These are phyloP conservation scores for Dipus sagitta DNA, from an alignment of 2,797 vertebrate species.

Conservation along the genomic window DNA sequence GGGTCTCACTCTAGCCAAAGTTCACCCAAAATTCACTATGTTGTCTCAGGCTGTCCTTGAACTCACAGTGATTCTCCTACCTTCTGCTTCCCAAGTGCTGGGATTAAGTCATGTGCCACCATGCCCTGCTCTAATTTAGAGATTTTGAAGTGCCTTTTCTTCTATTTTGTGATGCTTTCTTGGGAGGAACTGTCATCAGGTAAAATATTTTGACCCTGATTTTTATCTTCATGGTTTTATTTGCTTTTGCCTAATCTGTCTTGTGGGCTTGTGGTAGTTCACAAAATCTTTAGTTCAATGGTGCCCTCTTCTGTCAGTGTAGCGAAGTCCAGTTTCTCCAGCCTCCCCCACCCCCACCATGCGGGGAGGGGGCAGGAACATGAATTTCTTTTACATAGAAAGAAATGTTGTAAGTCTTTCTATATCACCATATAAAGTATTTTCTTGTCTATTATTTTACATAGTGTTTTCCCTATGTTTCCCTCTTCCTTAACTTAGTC, in stretches of 20 bases:
- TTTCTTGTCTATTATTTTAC: constrained; percentile 13
- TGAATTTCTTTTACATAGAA: not conserved
- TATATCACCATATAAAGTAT: not conserved
- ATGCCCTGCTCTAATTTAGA: not conserved
- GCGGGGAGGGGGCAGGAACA: not conserved
- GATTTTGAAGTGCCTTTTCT: not conserved
- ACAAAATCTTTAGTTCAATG: constrained; percentile 75
- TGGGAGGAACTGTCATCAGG: not conserved
- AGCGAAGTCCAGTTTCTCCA: constrained; percentile 21
- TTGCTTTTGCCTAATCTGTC: constrained; percentile 7
- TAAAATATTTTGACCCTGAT: constrained; percentile 38
- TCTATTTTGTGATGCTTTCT: not conserved
- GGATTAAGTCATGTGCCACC: too few species aligned
- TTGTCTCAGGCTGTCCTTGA: too few species aligned
- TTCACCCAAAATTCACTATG: too few species aligned
- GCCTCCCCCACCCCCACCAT: not conserved
- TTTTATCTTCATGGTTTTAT: constrained; percentile 31
- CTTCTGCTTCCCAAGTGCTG: too few species aligned
- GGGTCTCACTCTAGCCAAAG: too few species aligned
- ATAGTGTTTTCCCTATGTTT: not conserved
- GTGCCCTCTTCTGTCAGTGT: constrained; percentile 80
- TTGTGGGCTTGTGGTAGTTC: not conserved
- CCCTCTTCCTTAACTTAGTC: constrained; percentile 6
- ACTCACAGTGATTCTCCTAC: too few species aligned
- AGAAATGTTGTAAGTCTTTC: not conserved